Conservation (phyloP, 2,797 vertebrate genomes). For the Sebastes alutus region DNA sequence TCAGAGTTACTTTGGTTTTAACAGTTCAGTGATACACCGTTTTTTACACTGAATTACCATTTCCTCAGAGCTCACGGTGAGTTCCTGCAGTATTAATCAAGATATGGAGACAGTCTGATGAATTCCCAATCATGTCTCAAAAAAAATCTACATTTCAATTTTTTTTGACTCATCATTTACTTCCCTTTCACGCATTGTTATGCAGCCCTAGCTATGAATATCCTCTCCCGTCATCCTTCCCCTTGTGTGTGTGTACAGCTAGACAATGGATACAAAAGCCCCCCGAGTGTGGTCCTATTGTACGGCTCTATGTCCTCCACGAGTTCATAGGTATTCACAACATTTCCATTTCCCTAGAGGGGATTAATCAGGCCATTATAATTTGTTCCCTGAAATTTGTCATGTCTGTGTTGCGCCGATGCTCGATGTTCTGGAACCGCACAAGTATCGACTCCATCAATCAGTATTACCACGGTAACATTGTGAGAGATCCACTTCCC, state of each 20-base stretch:
- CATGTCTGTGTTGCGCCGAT: constrained; percentile 76
- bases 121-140: constrained; percentile 35
- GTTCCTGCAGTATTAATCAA: constrained; percentile 9
- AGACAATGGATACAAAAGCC: constrained; percentile 44
- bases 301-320: constrained; percentile 41
- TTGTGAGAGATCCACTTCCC: constrained; percentile 79
- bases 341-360: constrained; percentile 79
- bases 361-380: constrained; percentile 82
- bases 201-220: constrained; percentile 10
- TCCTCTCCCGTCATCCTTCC: constrained; percentile 17
- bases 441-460: constrained; percentile 85
- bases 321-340: constrained; percentile 79
- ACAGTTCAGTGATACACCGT: background rate
- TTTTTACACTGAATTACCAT: background rate
- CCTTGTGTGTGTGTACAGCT: background rate
- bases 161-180: constrained; percentile 34
- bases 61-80: constrained; percentile 10
- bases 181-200: constrained; percentile 28
- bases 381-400: constrained; percentile 82
- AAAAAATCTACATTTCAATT: constrained; percentile 34
- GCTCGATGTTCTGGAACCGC: constrained; percentile 84
- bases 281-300: constrained; percentile 22
- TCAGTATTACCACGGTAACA: constrained; percentile 84
- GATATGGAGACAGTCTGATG: constrained; percentile 10
- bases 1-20: background rate